These are phyloP conservation scores for Vombatus ursinus DNA, from an alignment of 2,113 vertebrate genomes.

Conservation along the genomic window DNA sequence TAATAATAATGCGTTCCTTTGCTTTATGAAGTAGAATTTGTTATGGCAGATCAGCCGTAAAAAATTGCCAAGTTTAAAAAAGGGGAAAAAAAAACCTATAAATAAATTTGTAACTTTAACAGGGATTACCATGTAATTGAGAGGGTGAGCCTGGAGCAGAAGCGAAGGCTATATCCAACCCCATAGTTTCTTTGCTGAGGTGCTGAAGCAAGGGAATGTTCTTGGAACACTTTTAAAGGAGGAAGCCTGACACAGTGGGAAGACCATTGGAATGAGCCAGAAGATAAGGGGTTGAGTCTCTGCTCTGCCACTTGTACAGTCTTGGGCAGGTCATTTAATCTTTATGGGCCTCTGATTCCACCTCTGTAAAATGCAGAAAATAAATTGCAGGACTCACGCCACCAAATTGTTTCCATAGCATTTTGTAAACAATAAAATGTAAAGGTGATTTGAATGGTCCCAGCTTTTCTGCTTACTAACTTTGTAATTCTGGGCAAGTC, in stretches of 20 bases:
- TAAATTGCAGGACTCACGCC: neutral
- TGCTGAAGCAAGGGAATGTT: accelerated
- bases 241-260: neutral
- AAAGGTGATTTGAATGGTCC: neutral
- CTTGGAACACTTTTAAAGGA: neutral
- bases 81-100: conserved; percentile 52
- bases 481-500: neutral
- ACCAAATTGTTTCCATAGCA: neutral
- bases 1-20: conserved; percentile 68
- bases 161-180: conserved; percentile 1
- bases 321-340: neutral
- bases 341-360: neutral
- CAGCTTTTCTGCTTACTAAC: neutral
- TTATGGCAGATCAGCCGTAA: conserved; percentile 75
- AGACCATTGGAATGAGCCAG: neutral
- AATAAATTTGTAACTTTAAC: conserved; percentile 81
- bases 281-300: neutral
- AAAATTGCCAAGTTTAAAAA: conserved; percentile 61
- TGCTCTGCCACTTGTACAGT: neutral
- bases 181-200: neutral
- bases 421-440: neutral
- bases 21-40: conserved; percentile 80
- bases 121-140: conserved; percentile 78
- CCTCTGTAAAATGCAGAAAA: neutral
- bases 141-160: conserved; percentile 54